Percentiles rank a stretch among this genome's conserved stretches.
phyloP scores from a whole-genome alignment of 2,888 invertebrate species.

The Parnassius apollo region DNA sequence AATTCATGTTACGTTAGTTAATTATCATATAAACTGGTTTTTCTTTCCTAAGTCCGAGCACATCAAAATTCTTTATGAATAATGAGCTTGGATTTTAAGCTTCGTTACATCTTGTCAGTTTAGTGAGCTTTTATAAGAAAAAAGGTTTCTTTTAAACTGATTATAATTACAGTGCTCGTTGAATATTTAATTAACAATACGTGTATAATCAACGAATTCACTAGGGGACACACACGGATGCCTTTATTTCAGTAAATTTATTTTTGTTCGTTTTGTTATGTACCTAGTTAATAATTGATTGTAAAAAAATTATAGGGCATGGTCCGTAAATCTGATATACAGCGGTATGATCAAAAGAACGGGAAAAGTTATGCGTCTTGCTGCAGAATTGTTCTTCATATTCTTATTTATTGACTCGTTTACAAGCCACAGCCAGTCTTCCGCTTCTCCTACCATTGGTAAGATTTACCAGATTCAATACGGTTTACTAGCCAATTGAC shows the following conservation, averaged over 20 bases:
- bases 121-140: conserved; percentile 51
- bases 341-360: too few relatives aligned
- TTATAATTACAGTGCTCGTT: conserved; percentile 45
- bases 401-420: too few relatives aligned
- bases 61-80: conserved; percentile 69
- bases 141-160: conserved; percentile 45
- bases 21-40: conserved; percentile 68
- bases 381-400: too few relatives aligned
- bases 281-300: too few relatives aligned
- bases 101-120: conserved; percentile 66
- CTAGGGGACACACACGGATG: not conserved
- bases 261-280: too few relatives aligned
- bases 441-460: too few relatives aligned
- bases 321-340: too few relatives aligned
- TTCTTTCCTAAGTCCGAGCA: conserved; percentile 53
- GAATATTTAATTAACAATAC: conserved; percentile 45
- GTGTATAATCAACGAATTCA: conserved; percentile 34
- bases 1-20: conserved; percentile 37
- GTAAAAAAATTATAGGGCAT: too few relatives aligned
- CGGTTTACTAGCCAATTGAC: too few relatives aligned
- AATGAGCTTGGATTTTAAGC: conserved; percentile 70
- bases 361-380: too few relatives aligned
- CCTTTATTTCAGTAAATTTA: not conserved
- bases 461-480: too few relatives aligned
- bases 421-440: too few relatives aligned